Evolutionary conservation across 2,113 vertebrate species (phyloP).

Genomic region (Psilopsiagon aurifrons): DNA sequence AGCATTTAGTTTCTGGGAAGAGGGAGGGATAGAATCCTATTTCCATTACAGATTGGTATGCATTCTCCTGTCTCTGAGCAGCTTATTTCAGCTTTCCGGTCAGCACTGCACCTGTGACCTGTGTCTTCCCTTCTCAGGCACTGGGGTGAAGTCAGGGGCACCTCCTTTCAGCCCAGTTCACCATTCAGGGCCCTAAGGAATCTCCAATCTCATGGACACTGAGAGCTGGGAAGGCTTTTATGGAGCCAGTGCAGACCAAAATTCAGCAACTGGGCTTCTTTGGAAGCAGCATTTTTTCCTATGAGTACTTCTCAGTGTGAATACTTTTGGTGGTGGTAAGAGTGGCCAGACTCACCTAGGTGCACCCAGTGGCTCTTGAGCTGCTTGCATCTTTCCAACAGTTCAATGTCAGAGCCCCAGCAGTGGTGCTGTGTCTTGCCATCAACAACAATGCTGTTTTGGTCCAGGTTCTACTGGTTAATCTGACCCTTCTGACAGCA

Average conservation of each 20-base stretch:
- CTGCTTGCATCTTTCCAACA: background rate
- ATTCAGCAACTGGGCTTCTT: background rate
- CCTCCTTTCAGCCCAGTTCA: background rate
- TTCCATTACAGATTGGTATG: background rate
- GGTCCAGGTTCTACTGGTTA: background rate
- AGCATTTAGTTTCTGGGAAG: background rate
- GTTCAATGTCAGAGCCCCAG: background rate
- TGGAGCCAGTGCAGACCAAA: background rate
- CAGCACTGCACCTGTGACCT: background rate
- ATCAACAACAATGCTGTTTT: background rate
- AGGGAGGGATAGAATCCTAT: background rate
- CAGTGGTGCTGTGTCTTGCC: background rate
- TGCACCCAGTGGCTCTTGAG: background rate
- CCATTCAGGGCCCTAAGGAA: background rate
- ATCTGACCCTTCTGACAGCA: background rate
- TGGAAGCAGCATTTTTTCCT: background rate
- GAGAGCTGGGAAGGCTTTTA: background rate
- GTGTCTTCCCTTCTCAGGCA: background rate
- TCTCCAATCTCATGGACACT: background rate
- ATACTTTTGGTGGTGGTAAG: background rate
- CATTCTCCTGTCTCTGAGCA: background rate
- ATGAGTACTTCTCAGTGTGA: background rate
- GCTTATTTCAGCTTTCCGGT: background rate
- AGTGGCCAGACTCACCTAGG: background rate
- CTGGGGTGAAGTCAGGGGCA: background rate